Evolutionary conservation across 2,113 vertebrate genomes (phyloP), one percentile per base, ranked within the genome.

Genomic region (Sebastes fasciatus): DNA sequence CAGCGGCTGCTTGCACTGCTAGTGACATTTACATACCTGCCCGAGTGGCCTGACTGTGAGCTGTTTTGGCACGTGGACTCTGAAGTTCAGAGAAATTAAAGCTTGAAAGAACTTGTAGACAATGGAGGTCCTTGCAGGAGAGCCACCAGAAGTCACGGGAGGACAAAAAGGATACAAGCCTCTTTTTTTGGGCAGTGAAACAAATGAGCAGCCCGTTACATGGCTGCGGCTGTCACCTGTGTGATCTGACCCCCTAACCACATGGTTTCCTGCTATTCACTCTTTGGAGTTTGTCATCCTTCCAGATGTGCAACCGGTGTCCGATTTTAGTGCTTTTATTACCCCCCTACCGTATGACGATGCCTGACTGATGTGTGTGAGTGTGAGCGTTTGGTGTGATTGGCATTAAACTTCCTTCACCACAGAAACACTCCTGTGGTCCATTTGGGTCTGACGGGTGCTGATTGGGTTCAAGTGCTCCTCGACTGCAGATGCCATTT

Each of bases 401-500:
- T 92, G 88, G 88, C 88, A 78, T 89, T 81, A 86, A 82, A 80
- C 90, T 84, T 85, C 78, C 58, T 89, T 82, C 75, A 34, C 77
- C 77, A 65, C 80, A 70, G 68, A 83, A 80, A 72, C 64, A 68
- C 83, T 88, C 79, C 74, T 81, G 80, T 84, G 92, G 91, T 91
- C 92, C 88, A 91, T 92, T 93, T 91, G 79, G 80, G 80, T 83
- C 89, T 91, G 91, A 91, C 81, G 17, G 87, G 45, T 87, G 76
- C 76, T 90, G 92, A 94, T 93, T 92, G 91, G 91, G 91, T 93
- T 94, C 93, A 93, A 93, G 89, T 83, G 86, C 87, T 90, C 71
- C 86, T 80, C 34, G 58, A 86, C 88, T 86, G 72, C 86, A 87
- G 92, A 94, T 92, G 88, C 89, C 74, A 85, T 92, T 89, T 87